These are phyloP conservation scores for Numenius arquata DNA, from an alignment of 2,113 vertebrate genomes.

Conservation along the genomic window DNA sequence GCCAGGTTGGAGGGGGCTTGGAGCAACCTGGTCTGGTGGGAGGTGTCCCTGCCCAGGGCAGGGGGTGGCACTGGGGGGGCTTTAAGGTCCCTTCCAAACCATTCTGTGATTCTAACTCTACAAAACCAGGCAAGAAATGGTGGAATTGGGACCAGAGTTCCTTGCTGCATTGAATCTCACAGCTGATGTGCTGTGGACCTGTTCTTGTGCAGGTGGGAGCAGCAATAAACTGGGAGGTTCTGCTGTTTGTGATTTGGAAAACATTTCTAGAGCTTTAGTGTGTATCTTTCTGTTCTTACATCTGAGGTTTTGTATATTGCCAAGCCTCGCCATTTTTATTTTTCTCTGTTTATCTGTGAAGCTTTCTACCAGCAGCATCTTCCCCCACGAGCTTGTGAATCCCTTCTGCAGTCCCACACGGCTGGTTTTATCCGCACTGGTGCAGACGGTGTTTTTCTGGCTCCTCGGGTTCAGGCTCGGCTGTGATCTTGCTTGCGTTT, in stretches of 20 bases:
- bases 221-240: not conserved
- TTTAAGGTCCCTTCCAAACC: too few species aligned
- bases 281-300: not conserved
- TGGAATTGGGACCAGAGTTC: not conserved
- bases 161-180: not conserved
- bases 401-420: not conserved
- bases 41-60: too few species aligned
- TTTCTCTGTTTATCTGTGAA: too few species aligned
- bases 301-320: not conserved
- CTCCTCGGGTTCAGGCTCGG: not conserved
- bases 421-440: rapidly evolving
- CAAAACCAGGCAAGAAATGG: not conserved
- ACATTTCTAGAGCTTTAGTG: not conserved
- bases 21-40: too few species aligned
- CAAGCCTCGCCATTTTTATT: not conserved
- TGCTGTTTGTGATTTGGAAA: not conserved
- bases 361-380: not conserved
- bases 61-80: too few species aligned
- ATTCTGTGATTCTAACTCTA: too few species aligned
- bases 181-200: not conserved
- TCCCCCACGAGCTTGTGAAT: not conserved
- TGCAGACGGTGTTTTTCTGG: not conserved
- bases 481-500: rapidly evolving
- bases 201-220: rapidly evolving
- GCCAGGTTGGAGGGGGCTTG: too few species aligned